Percentiles rank a stretch among this genome's conserved stretches.
Conservation (phyloP, 2,113 vertebrate genomes). For the Archilochus colubris region DNA sequence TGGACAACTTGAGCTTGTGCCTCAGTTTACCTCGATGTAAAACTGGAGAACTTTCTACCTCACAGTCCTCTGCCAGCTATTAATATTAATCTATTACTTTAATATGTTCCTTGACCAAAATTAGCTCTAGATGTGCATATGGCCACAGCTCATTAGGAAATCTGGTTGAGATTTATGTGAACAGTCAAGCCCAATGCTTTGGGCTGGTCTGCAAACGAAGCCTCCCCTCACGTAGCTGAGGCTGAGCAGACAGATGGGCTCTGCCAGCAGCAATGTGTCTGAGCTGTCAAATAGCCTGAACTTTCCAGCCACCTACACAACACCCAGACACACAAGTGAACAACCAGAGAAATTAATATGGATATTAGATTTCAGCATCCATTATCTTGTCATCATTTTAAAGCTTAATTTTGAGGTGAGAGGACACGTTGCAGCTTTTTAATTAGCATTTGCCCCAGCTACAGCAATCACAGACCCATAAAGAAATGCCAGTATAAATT, state of each 20-base stretch:
- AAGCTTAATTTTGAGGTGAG: background rate
- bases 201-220: background rate
- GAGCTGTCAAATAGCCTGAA: background rate
- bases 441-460: constrained; percentile 41
- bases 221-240: accelerated
- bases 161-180: background rate
- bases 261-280: background rate
- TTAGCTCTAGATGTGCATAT: background rate
- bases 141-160: background rate
- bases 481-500: background rate
- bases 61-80: background rate
- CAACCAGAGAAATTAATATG: background rate
- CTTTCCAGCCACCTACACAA: constrained; percentile 14
- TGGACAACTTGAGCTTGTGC: background rate
- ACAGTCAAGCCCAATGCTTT: background rate
- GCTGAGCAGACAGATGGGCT: background rate
- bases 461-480: constrained; percentile 18
- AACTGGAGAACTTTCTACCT: background rate
- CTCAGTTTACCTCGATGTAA: background rate
- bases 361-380: background rate
- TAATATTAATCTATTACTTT: background rate
- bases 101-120: background rate
- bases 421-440: background rate
- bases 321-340: background rate
- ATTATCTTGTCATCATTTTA: background rate